phyloP scores from a whole-genome alignment of 2,888 invertebrate species.

The Sarcophaga caerulescens region DNA sequence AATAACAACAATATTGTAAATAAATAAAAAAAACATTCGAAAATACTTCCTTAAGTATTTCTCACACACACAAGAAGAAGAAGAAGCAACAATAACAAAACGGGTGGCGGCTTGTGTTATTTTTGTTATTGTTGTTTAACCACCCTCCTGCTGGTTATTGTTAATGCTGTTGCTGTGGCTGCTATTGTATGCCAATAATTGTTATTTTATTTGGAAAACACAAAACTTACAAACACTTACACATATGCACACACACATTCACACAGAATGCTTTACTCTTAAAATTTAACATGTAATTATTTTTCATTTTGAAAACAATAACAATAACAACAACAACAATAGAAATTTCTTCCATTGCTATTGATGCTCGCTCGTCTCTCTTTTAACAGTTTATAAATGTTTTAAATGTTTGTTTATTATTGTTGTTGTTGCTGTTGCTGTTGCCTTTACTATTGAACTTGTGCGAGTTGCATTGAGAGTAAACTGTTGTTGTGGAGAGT shows the following conservation, averaged over 20 bases:
- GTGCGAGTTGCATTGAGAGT: constrained; percentile 9
- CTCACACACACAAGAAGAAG: too few relatives aligned
- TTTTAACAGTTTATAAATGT: neutral
- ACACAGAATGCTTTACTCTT: too few relatives aligned
- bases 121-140: constrained; percentile 17
- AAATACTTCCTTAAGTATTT: neutral
- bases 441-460: neutral
- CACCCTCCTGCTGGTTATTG: constrained; percentile 25
- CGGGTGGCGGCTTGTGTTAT: constrained; percentile 16
- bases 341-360: neutral
- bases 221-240: neutral
- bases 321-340: neutral
- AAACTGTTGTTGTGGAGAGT: constrained; percentile 30
- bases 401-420: neutral
- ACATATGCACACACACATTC: neutral
- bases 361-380: neutral
- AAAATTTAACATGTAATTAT: neutral
- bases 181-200: neutral
- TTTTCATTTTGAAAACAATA: neutral
- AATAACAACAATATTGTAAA: neutral
- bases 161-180: constrained; percentile 39
- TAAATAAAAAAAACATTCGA: neutral
- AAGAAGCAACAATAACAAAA: neutral
- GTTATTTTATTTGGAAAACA: neutral
- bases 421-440: constrained; percentile 25